Evolutionary conservation across 2,888 invertebrate species (phyloP), one percentile per base, ranked within the genome.

Genomic region (Boloria euphrosyne): DNA sequence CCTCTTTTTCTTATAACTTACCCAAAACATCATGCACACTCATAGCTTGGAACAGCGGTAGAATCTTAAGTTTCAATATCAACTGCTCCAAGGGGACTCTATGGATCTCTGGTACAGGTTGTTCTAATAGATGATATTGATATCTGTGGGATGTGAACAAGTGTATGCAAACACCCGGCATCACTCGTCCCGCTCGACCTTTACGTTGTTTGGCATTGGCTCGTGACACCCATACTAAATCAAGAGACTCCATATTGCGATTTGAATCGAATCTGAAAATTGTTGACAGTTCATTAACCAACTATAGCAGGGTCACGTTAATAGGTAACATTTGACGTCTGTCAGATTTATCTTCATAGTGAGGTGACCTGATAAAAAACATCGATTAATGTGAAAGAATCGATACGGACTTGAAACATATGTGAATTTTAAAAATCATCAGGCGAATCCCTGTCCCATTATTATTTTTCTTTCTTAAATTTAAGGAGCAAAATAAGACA

Each of bases 171-270:
- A 97, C 94, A 0, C 98, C 98, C 0, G 96, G 94, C 94, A 95
- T 96, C 3, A 98, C 98, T 62, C 98, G 94, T 0, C 98, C 98
- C 14, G 98, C 98, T 55, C 98, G 93, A 38, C 98, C 98, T 79
- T 95, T 95, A 43, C 98, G 94, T 80, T 99, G 98, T 71, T 96
- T 92, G 0, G 97, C 97, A 87, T 98, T 98, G 0, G 98, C 98
- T 49, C 95, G 93, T 0, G 98, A 98, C 7, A 97, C 97, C 97
- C 98, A 98, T 2, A 96, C 96, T 0, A 96, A 93, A 74, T 97
- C 97, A 27, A 98, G 85, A 57, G 96, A 96, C 75, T 96, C 96
- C 96, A 97, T 97, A 79, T 97, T 97, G 69, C 95, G 95, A 80
- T 96, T 96, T 0, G 96, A 94, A 79, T 96, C 95, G 81, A 96